These are phyloP conservation scores for Lamprotornis superbus DNA, from an alignment of 2,113 vertebrate genomes.

Conservation along the genomic window DNA sequence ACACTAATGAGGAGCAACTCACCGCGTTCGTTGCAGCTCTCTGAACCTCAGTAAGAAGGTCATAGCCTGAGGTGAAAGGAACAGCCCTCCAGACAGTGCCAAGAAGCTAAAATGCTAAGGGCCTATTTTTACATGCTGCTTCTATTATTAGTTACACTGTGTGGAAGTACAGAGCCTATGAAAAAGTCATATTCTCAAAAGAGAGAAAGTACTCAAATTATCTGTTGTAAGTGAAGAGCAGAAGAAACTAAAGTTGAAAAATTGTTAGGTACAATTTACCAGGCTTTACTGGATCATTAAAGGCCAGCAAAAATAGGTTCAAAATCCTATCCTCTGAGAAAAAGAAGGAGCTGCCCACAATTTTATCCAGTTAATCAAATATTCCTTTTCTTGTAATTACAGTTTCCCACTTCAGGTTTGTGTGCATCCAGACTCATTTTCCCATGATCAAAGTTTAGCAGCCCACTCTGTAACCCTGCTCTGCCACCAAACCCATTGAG, in stretches of 20 bases:
- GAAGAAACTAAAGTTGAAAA: neutral
- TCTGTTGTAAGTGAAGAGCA: neutral
- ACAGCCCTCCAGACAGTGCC: conserved; percentile 1
- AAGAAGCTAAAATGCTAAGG: conserved; percentile 52
- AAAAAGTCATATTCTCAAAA: neutral
- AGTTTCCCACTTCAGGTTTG: neutral
- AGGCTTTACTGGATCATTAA: neutral
- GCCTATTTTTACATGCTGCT: conserved; percentile 6
- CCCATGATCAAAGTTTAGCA: neutral
- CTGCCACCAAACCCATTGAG: neutral
- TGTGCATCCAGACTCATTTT: neutral
- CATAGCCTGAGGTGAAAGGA: conserved; percentile 48
- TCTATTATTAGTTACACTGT: conserved; percentile 29
- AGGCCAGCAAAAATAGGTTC: neutral
- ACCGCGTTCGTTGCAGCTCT: neutral
- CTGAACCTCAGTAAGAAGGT: conserved; percentile 35
- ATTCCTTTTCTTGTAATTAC: neutral
- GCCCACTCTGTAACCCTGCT: neutral
- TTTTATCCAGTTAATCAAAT: neutral
- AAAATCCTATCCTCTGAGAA: neutral
- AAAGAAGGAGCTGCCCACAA: neutral
- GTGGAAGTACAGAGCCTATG: neutral
- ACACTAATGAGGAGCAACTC: neutral
- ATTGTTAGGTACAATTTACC: neutral
- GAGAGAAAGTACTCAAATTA: neutral